Conservation (phyloP, 2,113 vertebrate species). For the Oncorhynchus clarkii region DNA sequence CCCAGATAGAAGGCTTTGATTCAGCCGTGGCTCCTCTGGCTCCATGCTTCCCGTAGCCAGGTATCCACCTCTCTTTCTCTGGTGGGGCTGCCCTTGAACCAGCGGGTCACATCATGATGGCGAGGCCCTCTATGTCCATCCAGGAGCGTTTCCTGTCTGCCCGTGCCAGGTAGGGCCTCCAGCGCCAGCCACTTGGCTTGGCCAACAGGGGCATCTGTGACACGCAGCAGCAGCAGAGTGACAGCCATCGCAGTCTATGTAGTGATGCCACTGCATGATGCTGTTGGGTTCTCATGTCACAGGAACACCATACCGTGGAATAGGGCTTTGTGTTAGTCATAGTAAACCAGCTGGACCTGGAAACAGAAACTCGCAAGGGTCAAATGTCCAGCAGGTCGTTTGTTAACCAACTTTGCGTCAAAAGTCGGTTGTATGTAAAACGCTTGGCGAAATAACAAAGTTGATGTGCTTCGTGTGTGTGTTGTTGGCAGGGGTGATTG, state of each 20-base stretch:
- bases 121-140: conserved; percentile 40
- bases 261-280: conserved; percentile 51
- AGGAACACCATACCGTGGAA: too few species aligned
- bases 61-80: conserved; percentile 5
- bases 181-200: conserved; percentile 55
- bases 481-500: too few species aligned
- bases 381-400: neutral
- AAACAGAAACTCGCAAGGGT: neutral
- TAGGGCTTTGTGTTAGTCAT: neutral
- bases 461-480: too few species aligned
- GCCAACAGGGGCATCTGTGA: conserved; percentile 43
- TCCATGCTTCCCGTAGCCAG: conserved; percentile 26
- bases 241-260: conserved; percentile 54
- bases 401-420: too few species aligned
- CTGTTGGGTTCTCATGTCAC: conserved; percentile 5
- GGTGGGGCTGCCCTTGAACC: conserved; percentile 45
- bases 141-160: conserved; percentile 51
- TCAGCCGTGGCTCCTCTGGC: neutral
- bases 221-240: neutral
- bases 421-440: conserved; percentile 21
- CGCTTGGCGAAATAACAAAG: neutral
- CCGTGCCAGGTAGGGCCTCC: conserved; percentile 46
- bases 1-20: neutral
- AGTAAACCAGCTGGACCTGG: neutral
- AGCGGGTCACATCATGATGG: neutral